A percentile compares a stretch with the other conserved stretches of the same genome.
Conservation (phyloP, 2,888 invertebrate genomes). For the Drosophila histrio region DNA sequence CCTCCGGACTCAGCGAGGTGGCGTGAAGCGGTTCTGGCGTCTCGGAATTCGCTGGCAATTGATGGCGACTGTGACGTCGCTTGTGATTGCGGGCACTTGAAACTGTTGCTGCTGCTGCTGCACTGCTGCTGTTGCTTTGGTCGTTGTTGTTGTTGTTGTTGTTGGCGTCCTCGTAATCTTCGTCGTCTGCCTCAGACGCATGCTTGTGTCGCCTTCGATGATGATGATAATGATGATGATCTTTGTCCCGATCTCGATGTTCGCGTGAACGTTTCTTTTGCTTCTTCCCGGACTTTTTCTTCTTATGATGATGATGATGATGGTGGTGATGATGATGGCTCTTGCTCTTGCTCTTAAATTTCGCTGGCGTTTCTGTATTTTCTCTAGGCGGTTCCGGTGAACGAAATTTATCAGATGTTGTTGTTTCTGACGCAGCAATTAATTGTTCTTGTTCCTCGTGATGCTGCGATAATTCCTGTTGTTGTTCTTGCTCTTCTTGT, state of each 20-base stretch:
- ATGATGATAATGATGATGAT: conserved; percentile 62
- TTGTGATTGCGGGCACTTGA: conserved; percentile 30
- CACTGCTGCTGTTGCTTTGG: conserved; percentile 38
- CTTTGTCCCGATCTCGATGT: conserved; percentile 65
- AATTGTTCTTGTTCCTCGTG: conserved; percentile 40
- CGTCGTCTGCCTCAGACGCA: conserved; percentile 63
- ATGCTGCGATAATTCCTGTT: conserved; percentile 19
- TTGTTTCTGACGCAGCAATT: conserved; percentile 33
- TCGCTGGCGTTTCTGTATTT: conserved; percentile 60
- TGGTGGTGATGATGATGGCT: conserved; percentile 47
- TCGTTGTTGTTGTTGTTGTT: conserved; percentile 36
- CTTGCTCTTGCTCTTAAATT: conserved; percentile 56
- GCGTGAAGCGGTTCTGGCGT: conserved; percentile 47
- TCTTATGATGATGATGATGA: conserved; percentile 75
- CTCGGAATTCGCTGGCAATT: conserved; percentile 25
- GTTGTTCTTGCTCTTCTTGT: conserved; percentile 28
- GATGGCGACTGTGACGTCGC: conserved; percentile 50
- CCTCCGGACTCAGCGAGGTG: conserved; percentile 78
- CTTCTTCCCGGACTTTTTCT: conserved; percentile 80
- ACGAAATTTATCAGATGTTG: conserved; percentile 43
- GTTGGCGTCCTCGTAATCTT: conserved; percentile 37
- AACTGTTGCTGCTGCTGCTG: conserved; percentile 21
- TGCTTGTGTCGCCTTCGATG: conserved; percentile 79
- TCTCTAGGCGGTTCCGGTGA: conserved; percentile 52
- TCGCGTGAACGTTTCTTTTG: conserved; percentile 81